Base-by-base conservation (phyloP, 1,140 invertebrate species). In the Babylonia areolata region DNA sequence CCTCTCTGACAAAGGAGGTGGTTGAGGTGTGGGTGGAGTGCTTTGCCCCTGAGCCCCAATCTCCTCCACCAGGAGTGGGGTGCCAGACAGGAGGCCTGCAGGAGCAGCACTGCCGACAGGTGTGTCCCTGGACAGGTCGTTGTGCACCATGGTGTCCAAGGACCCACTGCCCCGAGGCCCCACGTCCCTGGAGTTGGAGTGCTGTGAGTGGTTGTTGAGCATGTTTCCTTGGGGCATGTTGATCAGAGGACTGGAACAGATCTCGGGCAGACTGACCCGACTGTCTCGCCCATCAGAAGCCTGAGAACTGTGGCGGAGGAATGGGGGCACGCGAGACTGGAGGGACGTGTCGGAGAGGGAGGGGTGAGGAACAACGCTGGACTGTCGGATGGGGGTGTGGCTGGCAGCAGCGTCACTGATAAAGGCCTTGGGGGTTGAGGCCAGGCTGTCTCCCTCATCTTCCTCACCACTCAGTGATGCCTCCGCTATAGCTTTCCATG, bases 401-500 rank as follows among this genome's bases (percentile, higher is more conserved):
- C n/a, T 35, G n/a, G 75, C 15, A 42, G n/a, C 37, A 12, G 46
- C 75, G 20, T 80, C 20, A 20, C 31, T 46, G 40, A 64, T 80
- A 40, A 5, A 31, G 81, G 51, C 39, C 2, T 17, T 9, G 20
- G 71, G 75, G 6, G 71, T 77, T 46, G 73, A n/a, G 75, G 20
- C n/a, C 33, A 46, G 42, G 15, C 35, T 58, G 69, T 73, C 79
- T 17, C 54, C 31, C 11, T 37, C 64, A 33, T 39, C 51, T 42
- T 80, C 78, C 5, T 87, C 85, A 39, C 84, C 86, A n/a, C 85
- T 84, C 35, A 88, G 40, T 5, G 71, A 51, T 64, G 58, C 46
- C 39, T 89, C 87, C 31, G 64, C 85, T n/a, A 90, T 89, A 23
- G 86, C 79, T 82, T 88, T 89, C 89, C 89, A 90, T 54, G 89